Evolutionary conservation across 2,888 invertebrate genomes (phyloP).

Genomic region (Buathra laborator): DNA sequence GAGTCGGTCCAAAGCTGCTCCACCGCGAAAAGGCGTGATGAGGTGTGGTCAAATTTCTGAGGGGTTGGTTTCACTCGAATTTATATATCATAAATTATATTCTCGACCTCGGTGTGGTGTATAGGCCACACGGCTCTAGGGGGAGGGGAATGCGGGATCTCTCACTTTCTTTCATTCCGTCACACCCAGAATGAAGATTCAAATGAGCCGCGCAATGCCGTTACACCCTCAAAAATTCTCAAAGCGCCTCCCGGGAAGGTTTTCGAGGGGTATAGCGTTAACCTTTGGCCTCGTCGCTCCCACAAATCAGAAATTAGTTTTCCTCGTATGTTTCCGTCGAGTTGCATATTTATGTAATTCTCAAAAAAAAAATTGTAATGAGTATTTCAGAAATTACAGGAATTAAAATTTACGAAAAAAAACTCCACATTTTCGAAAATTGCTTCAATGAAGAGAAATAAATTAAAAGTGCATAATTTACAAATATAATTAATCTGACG

Average conservation of each 20-base stretch:
- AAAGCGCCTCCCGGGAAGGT: slow-evolving; percentile 25
- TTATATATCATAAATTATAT: slow-evolving; percentile 73
- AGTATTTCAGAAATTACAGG: too few species aligned
- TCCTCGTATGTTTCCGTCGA: slow-evolving; percentile 5
- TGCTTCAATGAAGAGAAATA: too few species aligned
- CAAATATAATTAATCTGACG: too few species aligned
- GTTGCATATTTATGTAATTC: not conserved
- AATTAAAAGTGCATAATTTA: too few species aligned
- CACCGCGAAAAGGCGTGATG: slow-evolving; percentile 77
- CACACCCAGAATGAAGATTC: slow-evolving; percentile 72
- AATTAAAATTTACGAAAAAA: too few species aligned
- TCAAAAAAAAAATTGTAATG: not conserved
- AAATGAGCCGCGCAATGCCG: slow-evolving; percentile 63
- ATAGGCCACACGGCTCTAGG: not conserved
- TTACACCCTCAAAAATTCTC: slow-evolving; percentile 10
- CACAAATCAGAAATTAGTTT: slow-evolving; percentile 3
- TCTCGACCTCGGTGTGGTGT: slow-evolving; percentile 62
- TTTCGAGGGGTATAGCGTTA: slow-evolving; percentile 6
- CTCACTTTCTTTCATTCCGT: slow-evolving; percentile 50
- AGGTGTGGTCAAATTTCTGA: slow-evolving; percentile 83
- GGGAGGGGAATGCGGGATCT: not conserved
- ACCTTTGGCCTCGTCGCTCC: slow-evolving; percentile 14
- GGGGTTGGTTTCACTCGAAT: slow-evolving; percentile 75
- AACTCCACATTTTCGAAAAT: not conserved
- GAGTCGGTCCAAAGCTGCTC: slow-evolving; percentile 63